Evolutionary conservation across 2,797 vertebrate genomes (phyloP), one percentile per base, ranked within the genome.

Genomic region (Pachyuromys duprasi): DNA sequence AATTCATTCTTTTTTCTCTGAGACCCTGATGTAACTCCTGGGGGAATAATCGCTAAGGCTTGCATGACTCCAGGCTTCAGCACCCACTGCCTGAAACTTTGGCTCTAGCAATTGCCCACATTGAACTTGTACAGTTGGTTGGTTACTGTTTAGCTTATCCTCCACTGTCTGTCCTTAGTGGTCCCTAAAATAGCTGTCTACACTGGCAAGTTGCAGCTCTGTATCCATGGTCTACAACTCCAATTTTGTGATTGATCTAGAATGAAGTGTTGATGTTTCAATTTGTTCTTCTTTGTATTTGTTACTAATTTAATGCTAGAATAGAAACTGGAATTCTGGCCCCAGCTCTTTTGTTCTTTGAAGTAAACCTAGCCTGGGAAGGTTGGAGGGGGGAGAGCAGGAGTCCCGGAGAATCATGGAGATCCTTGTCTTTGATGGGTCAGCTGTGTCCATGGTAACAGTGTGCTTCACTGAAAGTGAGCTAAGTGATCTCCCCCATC

Each of bases 381-480:
- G 60, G 55, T 0, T 13, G 36, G 9, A n/a, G 13, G 36, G n/a
- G 24, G 6, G 8, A 9, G 49, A 49, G 11, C 49, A 49, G 49
- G 49, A 49, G 49, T 49, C 49, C 49, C 11, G 49, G 17, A 57
- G 55, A 17, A 57, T 18, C 55, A 42, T 72, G 39, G 26, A 95
- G 28, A 20, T 39, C 39, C 15, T 93, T 7, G 57, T 63, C 55
- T 55, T 70, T 74, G 9, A 57, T 92, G 39, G 55, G 22, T 70
- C 33, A 36, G 63, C 45, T 88, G 88, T 33, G 14, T 18, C 65
- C 17, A 9, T 60, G 49, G 33, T 39, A 78, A 57, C 74, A 74
- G 86, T 90, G 78, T 57, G 6, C 55, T 95, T 96, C 22, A 20
- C 28, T 88, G 33, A 79, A 90, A 63, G 42, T 83, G 69, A 89